Evolutionary conservation across 1,140 invertebrate genomes (phyloP).

Genomic region (Drosophila varians): DNA sequence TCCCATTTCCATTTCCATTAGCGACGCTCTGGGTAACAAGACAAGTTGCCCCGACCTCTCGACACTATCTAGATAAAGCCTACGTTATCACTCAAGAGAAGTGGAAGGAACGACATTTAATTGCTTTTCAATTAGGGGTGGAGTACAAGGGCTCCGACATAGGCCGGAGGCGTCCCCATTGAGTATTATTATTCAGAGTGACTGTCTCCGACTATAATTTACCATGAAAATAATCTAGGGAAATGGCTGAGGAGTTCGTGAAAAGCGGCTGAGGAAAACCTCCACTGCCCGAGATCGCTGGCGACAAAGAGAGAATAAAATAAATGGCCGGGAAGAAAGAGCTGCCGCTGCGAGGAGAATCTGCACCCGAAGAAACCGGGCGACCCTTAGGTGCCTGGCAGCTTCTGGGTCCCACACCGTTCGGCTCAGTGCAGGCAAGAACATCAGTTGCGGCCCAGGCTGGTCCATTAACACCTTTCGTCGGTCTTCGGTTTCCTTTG

Average conservation of each 20-base stretch:
- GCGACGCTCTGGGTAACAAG: slow-evolving; percentile 25
- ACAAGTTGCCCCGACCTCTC: background rate
- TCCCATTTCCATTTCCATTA: slow-evolving; percentile 46
- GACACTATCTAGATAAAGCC: slow-evolving; percentile 44
- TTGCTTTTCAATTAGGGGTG: slow-evolving; percentile 63
- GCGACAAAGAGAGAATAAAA: slow-evolving; percentile 24
- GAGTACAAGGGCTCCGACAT: background rate
- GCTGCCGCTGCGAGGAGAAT: slow-evolving; percentile 22
- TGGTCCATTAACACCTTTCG: slow-evolving; percentile 43
- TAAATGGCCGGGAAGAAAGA: slow-evolving; percentile 21
- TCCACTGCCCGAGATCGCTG: background rate
- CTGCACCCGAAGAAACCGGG: slow-evolving; percentile 3
- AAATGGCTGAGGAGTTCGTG: slow-evolving; percentile 44
- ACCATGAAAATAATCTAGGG: slow-evolving; percentile 47
- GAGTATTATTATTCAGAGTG: background rate
- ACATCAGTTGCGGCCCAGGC: slow-evolving; percentile 6
- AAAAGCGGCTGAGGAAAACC: slow-evolving; percentile 29
- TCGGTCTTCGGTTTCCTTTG: slow-evolving; percentile 28
- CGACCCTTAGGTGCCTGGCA: background rate
- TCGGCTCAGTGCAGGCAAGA: background rate
- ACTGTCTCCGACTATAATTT: slow-evolving; percentile 40
- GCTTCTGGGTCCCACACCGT: too few species aligned
- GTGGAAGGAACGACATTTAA: slow-evolving; percentile 57
- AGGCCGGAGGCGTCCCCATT: too few species aligned
- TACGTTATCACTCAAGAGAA: slow-evolving; percentile 48